Evolutionary conservation across 2,113 vertebrate species (phyloP).

Genomic region (Clarias magur): DNA sequence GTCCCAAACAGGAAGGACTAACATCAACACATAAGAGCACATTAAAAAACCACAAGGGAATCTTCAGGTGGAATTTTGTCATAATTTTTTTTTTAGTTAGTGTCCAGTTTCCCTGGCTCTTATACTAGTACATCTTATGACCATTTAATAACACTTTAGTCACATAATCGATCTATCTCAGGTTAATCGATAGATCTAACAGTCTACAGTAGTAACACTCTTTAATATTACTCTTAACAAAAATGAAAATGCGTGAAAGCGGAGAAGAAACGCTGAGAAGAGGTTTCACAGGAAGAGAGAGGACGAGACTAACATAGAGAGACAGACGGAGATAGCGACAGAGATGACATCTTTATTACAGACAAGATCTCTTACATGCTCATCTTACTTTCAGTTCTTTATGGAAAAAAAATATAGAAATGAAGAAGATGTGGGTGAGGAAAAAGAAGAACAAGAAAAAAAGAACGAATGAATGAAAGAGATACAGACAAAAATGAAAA

Average conservation of each 20-base stretch:
- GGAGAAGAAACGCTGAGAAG: background rate
- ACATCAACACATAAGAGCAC: background rate
- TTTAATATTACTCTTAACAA: background rate
- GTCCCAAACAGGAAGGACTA: slow-evolving; percentile 75
- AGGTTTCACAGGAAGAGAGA: background rate
- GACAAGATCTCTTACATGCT: too few relatives aligned
- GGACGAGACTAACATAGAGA: background rate
- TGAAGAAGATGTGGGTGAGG: background rate
- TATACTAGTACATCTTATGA: background rate
- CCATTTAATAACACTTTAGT: background rate
- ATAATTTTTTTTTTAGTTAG: background rate
- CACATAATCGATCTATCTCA: background rate
- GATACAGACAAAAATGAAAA: background rate
- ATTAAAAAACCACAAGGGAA: background rate
- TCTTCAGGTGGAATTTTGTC: background rate
- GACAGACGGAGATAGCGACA: background rate
- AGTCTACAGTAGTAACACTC: background rate
- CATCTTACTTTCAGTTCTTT: background rate
- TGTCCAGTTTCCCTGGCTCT: background rate
- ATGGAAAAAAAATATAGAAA: background rate
- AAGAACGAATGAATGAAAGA: background rate
- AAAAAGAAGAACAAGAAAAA: background rate
- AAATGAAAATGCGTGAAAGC: background rate
- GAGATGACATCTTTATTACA: too few relatives aligned
- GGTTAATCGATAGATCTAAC: background rate